phyloP scores from a whole-genome alignment of 92 coral and sea anemone species.

The Zoanthus sociatus region DNA sequence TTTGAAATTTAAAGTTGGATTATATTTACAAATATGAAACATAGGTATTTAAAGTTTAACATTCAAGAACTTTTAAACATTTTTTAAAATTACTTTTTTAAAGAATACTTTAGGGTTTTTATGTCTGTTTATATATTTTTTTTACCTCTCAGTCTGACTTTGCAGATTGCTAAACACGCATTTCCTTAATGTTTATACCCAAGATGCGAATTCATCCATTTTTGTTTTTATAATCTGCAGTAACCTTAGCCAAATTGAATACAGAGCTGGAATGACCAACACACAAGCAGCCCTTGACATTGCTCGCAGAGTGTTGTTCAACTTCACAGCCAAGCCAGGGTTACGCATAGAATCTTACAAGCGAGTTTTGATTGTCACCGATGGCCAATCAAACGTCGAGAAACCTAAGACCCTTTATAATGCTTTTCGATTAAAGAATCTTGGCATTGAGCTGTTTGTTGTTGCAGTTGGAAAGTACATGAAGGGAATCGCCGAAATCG shows the following conservation, averaged over 20 bases:
- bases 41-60: too few relatives aligned
- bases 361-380: constrained; percentile 78
- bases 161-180: background rate
- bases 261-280: constrained; percentile 76
- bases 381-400: constrained; percentile 85
- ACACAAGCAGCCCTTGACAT: constrained; percentile 76
- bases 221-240: background rate
- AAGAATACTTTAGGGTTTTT: too few relatives aligned
- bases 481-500: constrained; percentile 84
- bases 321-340: constrained; percentile 41
- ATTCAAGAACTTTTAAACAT: too few relatives aligned
- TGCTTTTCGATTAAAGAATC: constrained; percentile 73
- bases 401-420: constrained; percentile 70
- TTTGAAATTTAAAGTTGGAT: too few relatives aligned
- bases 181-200: background rate
- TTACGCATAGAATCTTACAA: constrained; percentile 68
- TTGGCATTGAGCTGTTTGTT: constrained; percentile 80
- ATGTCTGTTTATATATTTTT: too few relatives aligned
- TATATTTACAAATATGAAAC: too few relatives aligned
- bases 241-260: constrained; percentile 52
- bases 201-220: too few relatives aligned
- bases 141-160: too few relatives aligned
- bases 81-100: too few relatives aligned
- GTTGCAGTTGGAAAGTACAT: constrained; percentile 84
- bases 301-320: constrained; percentile 48